Conservation (phyloP, 2,113 vertebrate species). For the Grus americana region DNA sequence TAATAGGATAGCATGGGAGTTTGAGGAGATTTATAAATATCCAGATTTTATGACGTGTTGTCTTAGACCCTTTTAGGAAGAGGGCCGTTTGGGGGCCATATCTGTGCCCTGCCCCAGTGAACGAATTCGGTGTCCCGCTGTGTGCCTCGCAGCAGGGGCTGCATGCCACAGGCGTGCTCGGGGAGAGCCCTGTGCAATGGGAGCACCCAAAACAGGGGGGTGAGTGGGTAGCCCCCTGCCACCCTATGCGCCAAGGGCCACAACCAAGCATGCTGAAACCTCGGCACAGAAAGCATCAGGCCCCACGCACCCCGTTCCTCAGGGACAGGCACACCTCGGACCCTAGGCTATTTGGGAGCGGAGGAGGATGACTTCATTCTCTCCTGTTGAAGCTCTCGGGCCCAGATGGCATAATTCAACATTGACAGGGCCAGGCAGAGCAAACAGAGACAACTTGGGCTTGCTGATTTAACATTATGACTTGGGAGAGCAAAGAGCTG, state of each 20-base stretch:
- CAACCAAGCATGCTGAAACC: neutral
- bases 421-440: neutral
- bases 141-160: neutral
- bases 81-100: neutral
- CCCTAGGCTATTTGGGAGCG: neutral
- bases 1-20: neutral
- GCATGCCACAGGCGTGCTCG: neutral
- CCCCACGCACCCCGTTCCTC: neutral
- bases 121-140: rapidly evolving
- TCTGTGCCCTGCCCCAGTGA: neutral
- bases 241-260: neutral
- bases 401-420: neutral
- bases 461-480: neutral
- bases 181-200: neutral
- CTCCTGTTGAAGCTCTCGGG: neutral
- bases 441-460: neutral
- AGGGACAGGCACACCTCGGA: neutral
- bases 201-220: rapidly evolving
- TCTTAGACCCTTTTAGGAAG: neutral
- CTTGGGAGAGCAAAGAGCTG: neutral
- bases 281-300: neutral
- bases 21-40: neutral
- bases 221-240: neutral
- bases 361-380: neutral
- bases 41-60: neutral